Evolutionary conservation across 2,797 vertebrate species (phyloP), one percentile per base, ranked within the genome.

Genomic region (Hippocampus kuda): DNA sequence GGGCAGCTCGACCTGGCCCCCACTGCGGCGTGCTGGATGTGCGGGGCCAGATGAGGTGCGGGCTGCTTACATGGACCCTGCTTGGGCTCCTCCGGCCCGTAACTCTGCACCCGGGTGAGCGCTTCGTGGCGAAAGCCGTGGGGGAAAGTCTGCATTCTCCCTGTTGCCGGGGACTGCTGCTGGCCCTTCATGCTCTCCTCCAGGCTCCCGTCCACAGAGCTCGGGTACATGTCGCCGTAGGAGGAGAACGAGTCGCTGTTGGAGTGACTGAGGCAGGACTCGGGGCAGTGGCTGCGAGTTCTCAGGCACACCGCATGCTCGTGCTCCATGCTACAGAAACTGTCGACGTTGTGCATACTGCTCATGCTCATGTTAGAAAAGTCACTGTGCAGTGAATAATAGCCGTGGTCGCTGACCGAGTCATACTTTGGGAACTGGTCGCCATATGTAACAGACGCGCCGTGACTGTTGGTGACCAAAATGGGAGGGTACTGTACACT

Each of bases 401-500:
- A 98, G 77, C 96, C 94, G 57, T 95, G 95, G 86, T 99, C 96
- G 27, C 94, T 94, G 65, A 96, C 84, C 0, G 96, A 96, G 77
- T 99, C 96, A 3, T 98, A 98, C 81, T 98, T 98, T 70, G 94
- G 93, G 72, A 98, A 98, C 84, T 94, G 96, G 76, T 98, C 95
- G 51, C 90, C 77, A 81, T 98, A 99, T 64, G 91, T 95, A 68
- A 99, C 88, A 61, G 97, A 94, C 76, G 93, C 91, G 65, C 97
- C 97, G 48, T 98, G 97, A 88, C 95, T 99, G 77, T 98, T 98
- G 64, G 97, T 98, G 83, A 99, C 96, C 85, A 99, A 86, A 82
- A 98, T 99, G n/a, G 97, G 97, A 48, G 96, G 96, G 79, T 98
- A 99, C 76, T 98, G 94, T 80, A 98, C 90, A 79, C 95, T 98